phyloP scores from a whole-genome alignment of 2,888 invertebrate genomes.

The Pheosia gnoma region DNA sequence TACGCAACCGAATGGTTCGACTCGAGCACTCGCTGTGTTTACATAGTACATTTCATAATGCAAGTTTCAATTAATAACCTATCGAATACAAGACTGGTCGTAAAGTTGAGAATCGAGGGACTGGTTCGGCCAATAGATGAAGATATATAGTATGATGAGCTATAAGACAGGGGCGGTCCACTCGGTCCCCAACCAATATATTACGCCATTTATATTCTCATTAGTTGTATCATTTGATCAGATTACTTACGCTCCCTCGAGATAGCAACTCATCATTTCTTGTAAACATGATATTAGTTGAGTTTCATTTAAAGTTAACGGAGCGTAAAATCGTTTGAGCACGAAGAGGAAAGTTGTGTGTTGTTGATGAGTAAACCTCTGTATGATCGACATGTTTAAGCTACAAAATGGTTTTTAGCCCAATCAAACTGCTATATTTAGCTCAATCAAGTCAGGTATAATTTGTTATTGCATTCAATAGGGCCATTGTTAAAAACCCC shows the following conservation, averaged over 20 bases:
- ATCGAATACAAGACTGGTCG: too few species aligned
- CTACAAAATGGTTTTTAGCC: background rate
- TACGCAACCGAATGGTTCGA: too few species aligned
- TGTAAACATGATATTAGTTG: conserved; percentile 62
- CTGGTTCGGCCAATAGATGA: background rate
- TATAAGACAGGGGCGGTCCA: conserved; percentile 46
- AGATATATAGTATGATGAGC: conserved; percentile 23
- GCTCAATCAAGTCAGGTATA: too few species aligned
- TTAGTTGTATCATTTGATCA: conserved; percentile 78
- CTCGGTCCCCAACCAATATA: conserved; percentile 75
- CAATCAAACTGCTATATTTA: background rate
- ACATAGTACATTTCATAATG: too few species aligned
- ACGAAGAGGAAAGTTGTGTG: conserved; percentile 26
- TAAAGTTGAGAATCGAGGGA: background rate
- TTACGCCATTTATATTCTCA: conserved; percentile 78
- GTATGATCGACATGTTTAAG: background rate
- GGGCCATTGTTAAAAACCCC: too few species aligned
- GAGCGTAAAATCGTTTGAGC: conserved; percentile 52
- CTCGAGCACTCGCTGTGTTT: too few species aligned
- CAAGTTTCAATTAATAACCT: too few species aligned
- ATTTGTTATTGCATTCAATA: too few species aligned
- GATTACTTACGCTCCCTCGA: conserved; percentile 71
- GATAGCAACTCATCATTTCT: conserved; percentile 67
- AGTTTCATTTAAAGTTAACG: conserved; percentile 60
- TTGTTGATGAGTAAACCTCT: conserved; percentile 5